Evolutionary conservation across 2,888 invertebrate species (phyloP).

Genomic region (Scaptomyza reducta): DNA sequence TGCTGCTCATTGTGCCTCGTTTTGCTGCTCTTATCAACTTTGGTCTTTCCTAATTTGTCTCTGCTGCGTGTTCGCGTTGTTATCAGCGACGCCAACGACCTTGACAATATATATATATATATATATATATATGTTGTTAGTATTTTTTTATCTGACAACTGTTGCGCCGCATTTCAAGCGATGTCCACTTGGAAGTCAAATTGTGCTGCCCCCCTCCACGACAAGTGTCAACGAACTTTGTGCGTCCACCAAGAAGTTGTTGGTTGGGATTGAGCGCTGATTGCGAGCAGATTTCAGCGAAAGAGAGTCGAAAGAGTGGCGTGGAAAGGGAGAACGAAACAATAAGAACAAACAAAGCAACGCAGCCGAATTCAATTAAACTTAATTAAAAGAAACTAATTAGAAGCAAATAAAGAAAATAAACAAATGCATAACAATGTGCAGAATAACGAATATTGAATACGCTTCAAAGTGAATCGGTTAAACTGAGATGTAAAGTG

Average conservation of each 20-base stretch:
- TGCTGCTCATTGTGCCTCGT: neutral
- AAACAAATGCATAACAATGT: neutral
- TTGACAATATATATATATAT: conserved; percentile 45
- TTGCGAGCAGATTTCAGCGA: conserved; percentile 35
- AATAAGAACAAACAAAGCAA: too few relatives aligned
- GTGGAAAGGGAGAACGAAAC: too few relatives aligned
- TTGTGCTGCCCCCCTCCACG: neutral
- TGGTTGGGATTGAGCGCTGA: conserved; percentile 14
- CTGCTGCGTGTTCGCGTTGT: conserved; percentile 10
- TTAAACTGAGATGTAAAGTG: too few relatives aligned
- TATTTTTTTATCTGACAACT: conserved; percentile 54
- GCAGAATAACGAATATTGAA: neutral
- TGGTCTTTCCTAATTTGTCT: conserved; percentile 24
- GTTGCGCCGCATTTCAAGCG: conserved; percentile 67
- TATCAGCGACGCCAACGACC: conserved; percentile 61
- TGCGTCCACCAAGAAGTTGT: neutral
- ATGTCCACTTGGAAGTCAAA: conserved; percentile 33
- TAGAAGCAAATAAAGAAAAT: conserved; percentile 19
- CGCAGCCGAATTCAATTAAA: conserved; percentile 42
- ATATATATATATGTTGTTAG: neutral
- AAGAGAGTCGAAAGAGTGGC: too few relatives aligned
- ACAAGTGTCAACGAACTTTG: conserved; percentile 50
- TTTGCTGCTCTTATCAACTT: conserved; percentile 27
- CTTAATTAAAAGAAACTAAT: conserved; percentile 47
- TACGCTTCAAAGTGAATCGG: too few relatives aligned